Evolutionary conservation across 2,113 vertebrate genomes (phyloP), one percentile per base, ranked within the genome.

Genomic region (Cygnus buccinator): DNA sequence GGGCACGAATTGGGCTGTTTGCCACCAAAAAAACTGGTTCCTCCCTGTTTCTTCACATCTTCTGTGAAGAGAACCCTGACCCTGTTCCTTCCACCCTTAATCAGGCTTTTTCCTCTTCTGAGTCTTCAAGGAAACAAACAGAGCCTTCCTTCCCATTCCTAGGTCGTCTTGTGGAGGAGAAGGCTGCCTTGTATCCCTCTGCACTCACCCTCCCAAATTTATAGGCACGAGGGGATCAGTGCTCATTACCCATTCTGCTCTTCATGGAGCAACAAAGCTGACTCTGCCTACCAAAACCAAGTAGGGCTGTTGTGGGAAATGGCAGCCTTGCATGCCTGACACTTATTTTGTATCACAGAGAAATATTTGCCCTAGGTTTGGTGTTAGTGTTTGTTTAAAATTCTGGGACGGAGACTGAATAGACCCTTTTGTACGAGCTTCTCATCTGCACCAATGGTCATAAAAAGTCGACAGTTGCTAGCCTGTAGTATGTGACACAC

Each of bases 391-490:
- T 80, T 94, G 33, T 95, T 94, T 92, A 75, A 90, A 87, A 94
- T 92, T 96, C 94, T 96, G 94, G 73, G 85, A 68, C 28, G 2
- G 77, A 90, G 77, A 66, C 70, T 96, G 96, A 96, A 97, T 96
- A 93, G 91, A 76, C 70, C 55, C 94, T 89, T 96, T 96, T 96
- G 92, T 97, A 91, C 10, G 31, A 97, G 90, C 80, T 94, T 95
- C 95, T 96, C 86, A 84, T 95, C 90, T 94, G 80, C 46, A 71
- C 62, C 70, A 80, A 33, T 94, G 94, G 93, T 58, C 95, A 93
- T 96, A 96, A 96, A 96, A 97, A 96, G 78, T 93, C 4, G 94
- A 93, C 92, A 95, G 94, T 95, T 97, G 94, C 95, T 96, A 95
- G 94, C 93, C 91, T 93, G 91, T 55, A 96, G 96, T 95, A 96